Percentiles rank a stretch among this genome's conserved stretches.
Evolutionary conservation across 2,113 vertebrate species (phyloP).

Genomic region (Sturnira hondurensis): DNA sequence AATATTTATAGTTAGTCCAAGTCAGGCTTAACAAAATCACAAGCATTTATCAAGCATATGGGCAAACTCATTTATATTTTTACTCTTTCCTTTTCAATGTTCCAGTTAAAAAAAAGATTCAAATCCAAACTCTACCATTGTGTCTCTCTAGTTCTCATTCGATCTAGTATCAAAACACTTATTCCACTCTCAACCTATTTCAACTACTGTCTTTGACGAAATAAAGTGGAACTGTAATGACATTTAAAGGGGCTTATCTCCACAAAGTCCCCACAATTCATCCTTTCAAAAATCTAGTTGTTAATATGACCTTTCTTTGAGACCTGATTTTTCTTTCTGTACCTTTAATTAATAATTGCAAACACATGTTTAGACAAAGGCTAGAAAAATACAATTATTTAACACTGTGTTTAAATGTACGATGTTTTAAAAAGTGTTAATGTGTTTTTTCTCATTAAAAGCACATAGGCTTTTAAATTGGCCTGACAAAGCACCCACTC

Average conservation of each 20-base stretch:
- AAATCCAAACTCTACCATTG: neutral
- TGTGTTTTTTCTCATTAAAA: neutral
- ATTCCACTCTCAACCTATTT: neutral
- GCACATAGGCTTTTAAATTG: neutral
- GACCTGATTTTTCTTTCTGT: constrained; percentile 30
- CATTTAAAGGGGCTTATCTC: neutral
- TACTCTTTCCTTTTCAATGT: neutral
- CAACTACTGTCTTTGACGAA: neutral
- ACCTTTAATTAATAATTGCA: constrained; percentile 19
- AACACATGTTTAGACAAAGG: constrained; percentile 33
- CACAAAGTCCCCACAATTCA: neutral
- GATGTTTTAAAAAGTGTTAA: neutral
- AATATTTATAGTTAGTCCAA: constrained; percentile 35
- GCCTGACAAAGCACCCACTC: neutral
- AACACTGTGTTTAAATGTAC: neutral
- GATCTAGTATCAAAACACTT: neutral
- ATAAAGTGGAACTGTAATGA: neutral
- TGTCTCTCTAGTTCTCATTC: neutral
- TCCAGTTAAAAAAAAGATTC: neutral
- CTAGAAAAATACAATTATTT: constrained; percentile 15
- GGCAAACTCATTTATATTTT: neutral
- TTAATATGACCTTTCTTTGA: neutral
- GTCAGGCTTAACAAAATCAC: constrained; percentile 47
- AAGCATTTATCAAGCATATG: constrained; percentile 18
- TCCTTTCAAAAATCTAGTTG: constrained; percentile 5